Percentiles rank a stretch among this genome's conserved stretches.
Evolutionary conservation across 30 jellyfish, hydroid and myxozoan species (phyloP).

Genomic region (Mastigias papua): DNA sequence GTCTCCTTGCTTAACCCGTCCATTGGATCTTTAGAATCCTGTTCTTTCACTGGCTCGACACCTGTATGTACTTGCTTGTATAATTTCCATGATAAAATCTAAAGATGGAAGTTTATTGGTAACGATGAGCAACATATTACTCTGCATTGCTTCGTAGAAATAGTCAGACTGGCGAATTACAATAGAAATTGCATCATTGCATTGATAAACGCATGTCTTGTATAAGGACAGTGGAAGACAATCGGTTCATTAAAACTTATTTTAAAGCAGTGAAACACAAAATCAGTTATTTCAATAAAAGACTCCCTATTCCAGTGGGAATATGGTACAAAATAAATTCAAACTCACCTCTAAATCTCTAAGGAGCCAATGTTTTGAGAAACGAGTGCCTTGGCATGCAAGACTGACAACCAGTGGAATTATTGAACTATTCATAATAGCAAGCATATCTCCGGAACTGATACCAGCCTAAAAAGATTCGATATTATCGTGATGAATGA

Average conservation of each 20-base stretch:
- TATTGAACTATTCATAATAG: conserved; percentile 82
- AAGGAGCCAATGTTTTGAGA: conserved; percentile 94
- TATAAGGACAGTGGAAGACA: no score
- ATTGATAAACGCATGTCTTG: no score
- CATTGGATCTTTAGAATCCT: conserved; percentile 72
- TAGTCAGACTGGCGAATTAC: no score
- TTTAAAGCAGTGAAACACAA: neutral
- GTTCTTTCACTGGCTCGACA: conserved; percentile 36
- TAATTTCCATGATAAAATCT: conserved; percentile 81
- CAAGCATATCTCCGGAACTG: conserved; percentile 52
- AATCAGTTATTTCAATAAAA: neutral
- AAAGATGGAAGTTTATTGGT: neutral
- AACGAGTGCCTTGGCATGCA: conserved; percentile 96
- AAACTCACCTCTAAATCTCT: conserved; percentile 87
- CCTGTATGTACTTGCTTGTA: conserved; percentile 66
- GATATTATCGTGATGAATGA: no score
- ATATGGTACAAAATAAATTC: neutral
- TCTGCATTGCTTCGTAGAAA: no score
- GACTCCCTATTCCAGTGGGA: neutral
- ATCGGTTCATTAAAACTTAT: no score
- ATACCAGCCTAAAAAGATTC: conserved; percentile 69
- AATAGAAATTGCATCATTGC: no score
- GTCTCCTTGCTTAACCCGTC: conserved; percentile 93
- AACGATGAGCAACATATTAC: neutral
- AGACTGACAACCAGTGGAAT: conserved; percentile 72